Base-by-base conservation (phyloP, 2,888 invertebrate species). In the Leucophora obtusa region DNA sequence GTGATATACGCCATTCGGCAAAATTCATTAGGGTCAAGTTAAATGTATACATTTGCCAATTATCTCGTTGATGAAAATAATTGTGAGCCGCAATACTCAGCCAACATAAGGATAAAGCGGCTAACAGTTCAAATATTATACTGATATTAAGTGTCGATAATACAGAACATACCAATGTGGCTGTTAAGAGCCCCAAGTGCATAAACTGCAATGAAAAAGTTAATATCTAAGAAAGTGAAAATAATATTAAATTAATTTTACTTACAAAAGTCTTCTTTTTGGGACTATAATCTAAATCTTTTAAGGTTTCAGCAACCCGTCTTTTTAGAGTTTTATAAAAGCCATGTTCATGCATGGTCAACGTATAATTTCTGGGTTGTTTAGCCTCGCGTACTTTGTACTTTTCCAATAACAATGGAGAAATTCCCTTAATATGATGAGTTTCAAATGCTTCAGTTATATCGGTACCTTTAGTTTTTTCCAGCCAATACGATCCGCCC, bases 401-500 rank as follows among this genome's bases (percentile, higher is more conserved):
- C 85, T 94, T 94, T 9, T 91, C 89, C 7, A 96, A 87, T 60
- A 94, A 84, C 63, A 91, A 89, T 2, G 91, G 90, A 14, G 92
- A 91, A 17, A 95, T 58, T 14, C 72, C 73, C 33, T 59, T 79
- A 1, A 73, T 86, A 87, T 96, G 95, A 87, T 95, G 94, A 0
- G 91, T 89, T 91, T 95, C 94, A 85, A 95, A 96, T 11, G 94
- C 93, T 89, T 96, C 96, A 0, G 95, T 96, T 72, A 96, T 95
- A 84, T 96, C 96, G 7, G 94, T 94, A 2, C 95, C 96, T 91
- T 93, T 93, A 4, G 94, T 93, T 15, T 93, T 87, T 69, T 91
- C 89, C 28, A 96, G 87, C 96, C 96, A 96, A 86, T 94, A 94
- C 1, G 92, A 88, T 0, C 97, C 96, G 54, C 97, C 97, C 1